These are phyloP conservation scores for Austrofundulus limnaeus DNA, from an alignment of 2,113 vertebrate species.

Conservation along the genomic window DNA sequence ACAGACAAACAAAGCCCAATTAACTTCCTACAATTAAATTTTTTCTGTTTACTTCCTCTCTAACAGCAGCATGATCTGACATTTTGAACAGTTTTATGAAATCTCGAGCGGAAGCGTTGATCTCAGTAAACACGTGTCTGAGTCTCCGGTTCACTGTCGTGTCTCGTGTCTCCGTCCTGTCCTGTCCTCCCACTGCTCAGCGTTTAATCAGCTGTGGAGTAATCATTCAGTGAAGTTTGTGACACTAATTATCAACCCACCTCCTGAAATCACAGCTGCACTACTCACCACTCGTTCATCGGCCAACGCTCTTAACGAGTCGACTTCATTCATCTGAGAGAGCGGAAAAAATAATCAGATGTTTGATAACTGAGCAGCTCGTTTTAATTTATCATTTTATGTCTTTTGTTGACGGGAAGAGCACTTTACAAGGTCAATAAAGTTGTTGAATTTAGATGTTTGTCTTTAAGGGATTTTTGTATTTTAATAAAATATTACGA, in stretches of 20 bases:
- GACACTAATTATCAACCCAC: conserved; percentile 37
- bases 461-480: too few relatives aligned
- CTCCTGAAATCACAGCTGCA: not conserved
- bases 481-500: too few relatives aligned
- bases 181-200: conserved; percentile 38
- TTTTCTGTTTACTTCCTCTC: too few relatives aligned
- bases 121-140: too few relatives aligned
- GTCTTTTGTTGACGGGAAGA: too few relatives aligned
- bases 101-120: too few relatives aligned
- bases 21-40: too few relatives aligned
- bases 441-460: too few relatives aligned
- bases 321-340: not conserved
- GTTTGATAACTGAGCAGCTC: conserved; percentile 27
- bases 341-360: conserved; percentile 10
- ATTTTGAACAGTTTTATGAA: too few relatives aligned
- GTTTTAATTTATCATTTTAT: conserved; percentile 18
- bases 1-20: too few relatives aligned
- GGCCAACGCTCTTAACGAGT: conserved; percentile 3
- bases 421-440: too few relatives aligned
- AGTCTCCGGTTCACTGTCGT: not conserved
- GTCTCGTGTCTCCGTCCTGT: conserved; percentile 23
- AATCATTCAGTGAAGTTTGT: conserved; percentile 25
- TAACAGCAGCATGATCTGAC: too few relatives aligned
- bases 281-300: conserved; percentile 14
- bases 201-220: conserved; percentile 22